A percentile compares a stretch with the other conserved stretches of the same genome.
phyloP scores from a whole-genome alignment of 53 echinoderm and acorn worm species.

The Temnopleurus reevesii region DNA sequence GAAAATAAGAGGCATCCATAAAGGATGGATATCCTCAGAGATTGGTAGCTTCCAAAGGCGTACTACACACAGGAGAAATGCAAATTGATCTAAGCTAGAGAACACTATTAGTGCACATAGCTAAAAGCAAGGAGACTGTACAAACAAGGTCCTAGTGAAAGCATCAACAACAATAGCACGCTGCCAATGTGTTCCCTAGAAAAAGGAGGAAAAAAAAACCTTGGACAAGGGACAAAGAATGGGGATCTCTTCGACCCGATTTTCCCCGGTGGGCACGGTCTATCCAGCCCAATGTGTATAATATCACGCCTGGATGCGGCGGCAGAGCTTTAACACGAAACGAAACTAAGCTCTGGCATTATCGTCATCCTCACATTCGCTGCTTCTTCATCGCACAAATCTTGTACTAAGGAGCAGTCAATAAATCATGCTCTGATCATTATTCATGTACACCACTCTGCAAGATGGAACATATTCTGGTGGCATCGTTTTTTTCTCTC shows the following conservation, averaged over 20 bases:
- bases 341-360: constrained; percentile 31
- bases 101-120: constrained; percentile 46
- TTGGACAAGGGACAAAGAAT: constrained; percentile 25
- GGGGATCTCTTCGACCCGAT: not conserved
- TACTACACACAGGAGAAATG: not conserved
- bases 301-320: constrained; percentile 43
- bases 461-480: not conserved
- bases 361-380: constrained; percentile 9
- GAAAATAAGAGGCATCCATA: not conserved
- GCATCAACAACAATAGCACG: constrained; percentile 39
- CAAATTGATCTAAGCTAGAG: constrained; percentile 31
- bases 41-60: not conserved
- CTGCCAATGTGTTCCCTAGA: constrained; percentile 18
- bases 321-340: not conserved
- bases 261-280: constrained; percentile 11
- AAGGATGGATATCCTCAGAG: constrained; percentile 9
- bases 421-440: constrained; percentile 50
- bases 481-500: not conserved
- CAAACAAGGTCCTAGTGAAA: constrained; percentile 31
- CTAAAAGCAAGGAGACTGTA: constrained; percentile 59
- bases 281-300: constrained; percentile 41
- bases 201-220: constrained; percentile 1
- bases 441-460: not conserved
- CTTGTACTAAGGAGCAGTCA: constrained; percentile 15
- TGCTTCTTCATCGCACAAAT: not conserved